Evolutionary conservation across 2,797 vertebrate species (phyloP), one percentile per base, ranked within the genome.

Genomic region (Anguilla obscura): DNA sequence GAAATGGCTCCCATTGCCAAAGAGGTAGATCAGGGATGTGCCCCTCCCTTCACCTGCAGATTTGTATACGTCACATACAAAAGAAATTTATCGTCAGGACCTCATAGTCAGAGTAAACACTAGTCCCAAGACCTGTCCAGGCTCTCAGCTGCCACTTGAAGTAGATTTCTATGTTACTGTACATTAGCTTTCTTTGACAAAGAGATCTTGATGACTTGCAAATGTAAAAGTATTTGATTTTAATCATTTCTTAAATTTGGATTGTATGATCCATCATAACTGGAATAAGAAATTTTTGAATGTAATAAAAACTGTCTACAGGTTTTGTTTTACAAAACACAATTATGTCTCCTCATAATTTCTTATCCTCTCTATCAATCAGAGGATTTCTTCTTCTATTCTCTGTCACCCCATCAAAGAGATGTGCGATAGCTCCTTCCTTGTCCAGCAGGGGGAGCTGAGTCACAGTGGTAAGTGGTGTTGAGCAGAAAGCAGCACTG

Each of bases 391-490:
- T 56, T 56, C 2, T 58, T 16, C 50, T 52, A 52, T 56, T 14
- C 14, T 14, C 27, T 74, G 12, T 48, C n/a, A 21, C 7, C 24
- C 50, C 50, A 16, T 33, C 33, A 18, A 12, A 36, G 3, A 85
- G 16, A 60, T 63, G 6, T 21, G 12, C 12, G 36, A 24, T 3
- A 82, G 16, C 54, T 21, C 76, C 48, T 63, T 54, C 58, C 27
- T 16, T 71, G 58, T 79, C 91, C 96, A 95, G 94, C 93, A 96
- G 96, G 96, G 93, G 95, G 95, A 90, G 95, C 95, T 96, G 92
- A 92, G 93, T 94, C 93, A 96, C 95, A 96, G 94, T 93, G 88
- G 92, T 94, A 92, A 4, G 90, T 91, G 69, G 33, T 85, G 4
- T 54, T 56, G 40, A 85, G 21, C 88, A 82, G 58, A 30, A 54